These are phyloP conservation scores for Clarias pachynema DNA, from an alignment of 2,797 vertebrate genomes.

Conservation along the genomic window DNA sequence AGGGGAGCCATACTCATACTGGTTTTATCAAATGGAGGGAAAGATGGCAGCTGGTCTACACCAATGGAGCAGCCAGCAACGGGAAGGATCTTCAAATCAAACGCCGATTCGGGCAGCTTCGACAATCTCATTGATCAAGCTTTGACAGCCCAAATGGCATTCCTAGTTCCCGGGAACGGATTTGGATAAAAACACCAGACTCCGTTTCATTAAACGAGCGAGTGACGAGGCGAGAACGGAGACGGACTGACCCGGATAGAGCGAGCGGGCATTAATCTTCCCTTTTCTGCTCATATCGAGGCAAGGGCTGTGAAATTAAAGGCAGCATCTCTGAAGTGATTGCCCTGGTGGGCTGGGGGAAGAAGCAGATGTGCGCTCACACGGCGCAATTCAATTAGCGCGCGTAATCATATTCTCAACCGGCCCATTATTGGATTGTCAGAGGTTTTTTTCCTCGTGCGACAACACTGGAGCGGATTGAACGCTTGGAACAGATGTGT, in stretches of 20 bases:
- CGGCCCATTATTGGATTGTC: slow-evolving; percentile 63
- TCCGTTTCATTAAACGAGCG: slow-evolving; percentile 15
- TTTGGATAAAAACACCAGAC: not conserved
- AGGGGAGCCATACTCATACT: slow-evolving; percentile 34
- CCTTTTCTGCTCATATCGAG: slow-evolving; percentile 48
- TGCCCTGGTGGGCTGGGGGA: slow-evolving; percentile 63
- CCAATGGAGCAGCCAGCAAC: slow-evolving; percentile 53
- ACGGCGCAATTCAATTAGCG: slow-evolving; percentile 73
- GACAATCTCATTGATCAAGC: not conserved
- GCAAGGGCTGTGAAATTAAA: slow-evolving; percentile 76
- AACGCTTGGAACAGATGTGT: slow-evolving; percentile 60
- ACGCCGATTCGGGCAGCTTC: slow-evolving; percentile 40
- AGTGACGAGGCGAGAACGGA: slow-evolving; percentile 7
- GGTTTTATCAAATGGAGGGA: slow-evolving; percentile 45
- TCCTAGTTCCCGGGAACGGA: not conserved
- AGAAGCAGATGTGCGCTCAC: slow-evolving; percentile 54
- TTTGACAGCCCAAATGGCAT: not conserved
- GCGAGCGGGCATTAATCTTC: slow-evolving; percentile 46
- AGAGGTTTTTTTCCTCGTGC: slow-evolving; percentile 14
- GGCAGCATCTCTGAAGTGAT: slow-evolving; percentile 64
- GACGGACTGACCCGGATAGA: slow-evolving; percentile 21
- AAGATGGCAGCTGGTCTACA: slow-evolving; percentile 52
- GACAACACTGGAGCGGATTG: slow-evolving; percentile 37
- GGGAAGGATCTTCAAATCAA: slow-evolving; percentile 51
- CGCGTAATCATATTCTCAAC: slow-evolving; percentile 70